A percentile compares a stretch with the other conserved stretches of the same genome.
phyloP scores from a whole-genome alignment of 2,888 invertebrate species.

The Epinotia demarniana region DNA sequence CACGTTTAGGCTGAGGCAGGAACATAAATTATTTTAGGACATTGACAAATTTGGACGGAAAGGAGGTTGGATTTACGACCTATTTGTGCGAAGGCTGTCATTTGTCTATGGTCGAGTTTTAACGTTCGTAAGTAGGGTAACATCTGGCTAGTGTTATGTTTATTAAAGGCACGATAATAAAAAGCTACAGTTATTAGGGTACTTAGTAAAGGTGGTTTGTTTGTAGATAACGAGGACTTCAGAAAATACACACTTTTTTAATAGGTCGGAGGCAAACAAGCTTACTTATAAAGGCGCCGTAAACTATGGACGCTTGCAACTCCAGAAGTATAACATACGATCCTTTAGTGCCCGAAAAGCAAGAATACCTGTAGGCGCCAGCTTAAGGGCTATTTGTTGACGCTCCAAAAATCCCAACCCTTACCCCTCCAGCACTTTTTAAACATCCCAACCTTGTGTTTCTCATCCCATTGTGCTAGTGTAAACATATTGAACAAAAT shows the following conservation, averaged over 20 bases:
- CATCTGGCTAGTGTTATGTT: slow-evolving; percentile 14
- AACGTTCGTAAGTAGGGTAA: slow-evolving; percentile 7
- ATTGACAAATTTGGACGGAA: slow-evolving; percentile 36
- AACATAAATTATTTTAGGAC: slow-evolving; percentile 40
- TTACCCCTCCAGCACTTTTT: too few relatives aligned
- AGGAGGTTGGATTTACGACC: slow-evolving; percentile 18
- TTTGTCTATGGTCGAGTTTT: slow-evolving; percentile 32
- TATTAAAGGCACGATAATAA: not conserved
- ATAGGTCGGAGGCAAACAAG: too few relatives aligned
- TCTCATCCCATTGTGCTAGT: too few relatives aligned
- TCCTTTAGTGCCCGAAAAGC: too few relatives aligned
- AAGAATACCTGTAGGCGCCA: too few relatives aligned
- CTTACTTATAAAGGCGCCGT: too few relatives aligned
- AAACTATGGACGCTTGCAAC: too few relatives aligned
- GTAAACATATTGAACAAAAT: too few relatives aligned
- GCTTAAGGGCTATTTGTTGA: too few relatives aligned
- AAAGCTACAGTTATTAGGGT: slow-evolving; percentile 5
- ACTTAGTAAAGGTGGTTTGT: not conserved
- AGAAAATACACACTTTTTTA: not conserved
- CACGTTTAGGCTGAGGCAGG: slow-evolving; percentile 34
- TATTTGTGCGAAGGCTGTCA: slow-evolving; percentile 33
- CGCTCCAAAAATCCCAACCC: too few relatives aligned
- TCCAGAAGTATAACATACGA: too few relatives aligned
- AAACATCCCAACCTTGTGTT: too few relatives aligned
- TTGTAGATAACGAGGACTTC: not conserved